phyloP scores from a whole-genome alignment of 1,140 invertebrate genomes.

The Bombus cullumanus region DNA sequence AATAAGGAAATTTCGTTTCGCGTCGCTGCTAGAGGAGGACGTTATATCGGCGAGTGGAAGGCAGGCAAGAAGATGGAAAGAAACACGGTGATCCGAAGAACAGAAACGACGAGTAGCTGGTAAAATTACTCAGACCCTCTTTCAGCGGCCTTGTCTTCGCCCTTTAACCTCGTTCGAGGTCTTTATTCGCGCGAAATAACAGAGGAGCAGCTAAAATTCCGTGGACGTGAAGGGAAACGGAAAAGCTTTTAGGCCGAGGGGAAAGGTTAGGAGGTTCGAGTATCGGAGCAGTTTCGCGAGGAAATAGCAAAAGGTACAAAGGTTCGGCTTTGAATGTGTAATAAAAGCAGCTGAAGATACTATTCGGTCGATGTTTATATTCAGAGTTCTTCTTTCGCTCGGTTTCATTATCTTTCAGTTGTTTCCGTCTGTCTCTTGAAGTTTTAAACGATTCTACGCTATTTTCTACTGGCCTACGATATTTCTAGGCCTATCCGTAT shows the following conservation, averaged over 20 bases:
- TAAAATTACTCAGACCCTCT: neutral
- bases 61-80: neutral
- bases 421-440: neutral
- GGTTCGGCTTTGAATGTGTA: neutral
- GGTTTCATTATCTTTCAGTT: neutral
- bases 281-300: neutral
- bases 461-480: no score
- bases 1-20: slow-evolving; percentile 39
- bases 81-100: neutral
- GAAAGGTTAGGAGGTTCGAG: neutral
- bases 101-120: neutral
- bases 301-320: neutral
- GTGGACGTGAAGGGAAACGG: neutral
- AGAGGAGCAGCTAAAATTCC: neutral
- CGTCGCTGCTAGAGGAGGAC: neutral
- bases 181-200: slow-evolving; percentile 15
- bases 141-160: neutral
- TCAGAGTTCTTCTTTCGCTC: no score
- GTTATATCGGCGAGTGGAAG: neutral
- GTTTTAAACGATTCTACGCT: neutral
- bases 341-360: neutral
- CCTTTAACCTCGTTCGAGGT: slow-evolving; percentile 11
- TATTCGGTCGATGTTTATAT: neutral
- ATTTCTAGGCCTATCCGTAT: no score
- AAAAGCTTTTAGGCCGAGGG: neutral